phyloP scores from a whole-genome alignment of 2,113 vertebrate species.

The Prietella phreatophila region DNA sequence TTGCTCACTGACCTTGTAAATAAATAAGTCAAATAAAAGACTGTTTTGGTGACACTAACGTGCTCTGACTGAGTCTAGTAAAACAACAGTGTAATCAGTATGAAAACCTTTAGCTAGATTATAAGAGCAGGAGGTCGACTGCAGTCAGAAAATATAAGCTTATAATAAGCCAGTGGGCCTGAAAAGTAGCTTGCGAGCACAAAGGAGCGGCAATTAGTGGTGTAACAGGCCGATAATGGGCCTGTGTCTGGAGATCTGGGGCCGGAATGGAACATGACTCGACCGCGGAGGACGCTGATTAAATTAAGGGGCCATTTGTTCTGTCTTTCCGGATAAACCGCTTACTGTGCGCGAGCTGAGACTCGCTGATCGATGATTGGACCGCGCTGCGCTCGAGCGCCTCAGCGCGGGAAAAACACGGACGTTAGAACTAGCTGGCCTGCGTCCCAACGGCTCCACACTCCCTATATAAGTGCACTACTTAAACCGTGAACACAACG shows the following conservation, averaged over 20 bases:
- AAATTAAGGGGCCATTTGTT: constrained; percentile 93
- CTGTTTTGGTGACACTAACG: not conserved
- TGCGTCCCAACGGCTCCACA: not conserved
- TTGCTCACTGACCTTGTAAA: not conserved
- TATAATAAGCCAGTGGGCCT: constrained; percentile 26
- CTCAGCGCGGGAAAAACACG: not conserved
- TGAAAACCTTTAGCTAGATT: not conserved
- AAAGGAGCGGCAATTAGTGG: constrained; percentile 81
- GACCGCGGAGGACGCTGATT: constrained; percentile 88
- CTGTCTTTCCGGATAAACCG: constrained; percentile 74
- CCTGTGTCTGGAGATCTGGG: constrained; percentile 75
- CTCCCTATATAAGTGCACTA: not conserved
- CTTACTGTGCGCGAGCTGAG: constrained; percentile 70
- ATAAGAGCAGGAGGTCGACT: not conserved
- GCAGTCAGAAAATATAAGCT: not conserved
- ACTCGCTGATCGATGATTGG: constrained; percentile 66
- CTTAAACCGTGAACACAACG: not conserved
- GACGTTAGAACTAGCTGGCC: not conserved
- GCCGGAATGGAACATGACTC: constrained; percentile 81
- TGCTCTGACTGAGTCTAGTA: not conserved
- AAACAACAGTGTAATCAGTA: not conserved
- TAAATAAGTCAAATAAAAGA: not conserved
- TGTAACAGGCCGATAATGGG: constrained; percentile 84
- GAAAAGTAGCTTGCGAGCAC: constrained; percentile 50
- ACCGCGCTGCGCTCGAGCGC: constrained; percentile 56